Conservation (phyloP, 2,113 vertebrate genomes). For the Dipodomys spectabilis region DNA sequence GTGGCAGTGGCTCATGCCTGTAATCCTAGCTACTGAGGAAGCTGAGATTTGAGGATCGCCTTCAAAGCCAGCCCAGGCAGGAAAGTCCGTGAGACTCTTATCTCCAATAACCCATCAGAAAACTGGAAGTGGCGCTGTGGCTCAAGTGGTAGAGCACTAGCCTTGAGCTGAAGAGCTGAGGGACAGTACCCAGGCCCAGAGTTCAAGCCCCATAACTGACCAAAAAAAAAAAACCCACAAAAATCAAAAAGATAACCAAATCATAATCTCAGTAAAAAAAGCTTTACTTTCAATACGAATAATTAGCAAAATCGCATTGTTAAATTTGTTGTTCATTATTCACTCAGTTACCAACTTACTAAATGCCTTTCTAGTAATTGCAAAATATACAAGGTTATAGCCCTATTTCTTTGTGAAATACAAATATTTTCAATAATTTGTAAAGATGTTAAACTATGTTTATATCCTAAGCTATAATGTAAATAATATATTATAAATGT, state of each 20-base stretch:
- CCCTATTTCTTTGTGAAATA: slow-evolving; percentile 5
- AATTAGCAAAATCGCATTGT: neutral
- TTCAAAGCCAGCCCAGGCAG: too few relatives aligned
- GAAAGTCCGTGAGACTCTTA: too few relatives aligned
- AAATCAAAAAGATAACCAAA: neutral
- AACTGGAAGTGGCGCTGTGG: too few relatives aligned
- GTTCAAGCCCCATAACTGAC: too few relatives aligned
- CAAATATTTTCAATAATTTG: slow-evolving; percentile 23
- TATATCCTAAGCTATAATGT: neutral
- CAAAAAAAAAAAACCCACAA: too few relatives aligned
- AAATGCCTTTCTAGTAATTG: slow-evolving; percentile 26
- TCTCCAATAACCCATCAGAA: too few relatives aligned
- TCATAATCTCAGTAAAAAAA: neutral
- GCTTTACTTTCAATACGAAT: slow-evolving; percentile 29
- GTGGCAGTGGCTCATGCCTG: too few relatives aligned
- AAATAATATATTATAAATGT: neutral
- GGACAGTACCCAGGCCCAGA: too few relatives aligned
- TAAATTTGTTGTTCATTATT: slow-evolving; percentile 48
- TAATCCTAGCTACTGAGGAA: too few relatives aligned
- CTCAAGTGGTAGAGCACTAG: too few relatives aligned
- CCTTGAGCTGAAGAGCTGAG: too few relatives aligned
- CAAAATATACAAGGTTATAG: slow-evolving; percentile 17
- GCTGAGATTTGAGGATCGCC: too few relatives aligned
- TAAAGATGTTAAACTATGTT: neutral
- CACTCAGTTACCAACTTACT: slow-evolving; percentile 44